Percentiles rank a stretch among this genome's conserved stretches.
Evolutionary conservation across 1,140 invertebrate genomes (phyloP).

Genomic region (Euwallacea similis): DNA sequence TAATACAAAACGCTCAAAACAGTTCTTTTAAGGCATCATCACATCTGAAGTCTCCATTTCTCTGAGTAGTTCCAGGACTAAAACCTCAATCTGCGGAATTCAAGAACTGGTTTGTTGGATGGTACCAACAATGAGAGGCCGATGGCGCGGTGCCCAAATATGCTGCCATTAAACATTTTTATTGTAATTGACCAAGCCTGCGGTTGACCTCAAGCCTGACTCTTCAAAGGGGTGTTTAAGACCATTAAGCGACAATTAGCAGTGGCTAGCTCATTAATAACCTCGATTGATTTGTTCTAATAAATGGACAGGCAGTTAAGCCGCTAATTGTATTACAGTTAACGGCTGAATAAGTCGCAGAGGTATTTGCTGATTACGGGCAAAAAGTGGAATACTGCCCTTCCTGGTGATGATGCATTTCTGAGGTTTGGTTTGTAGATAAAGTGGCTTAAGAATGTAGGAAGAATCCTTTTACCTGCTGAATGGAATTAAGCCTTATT

Average conservation of each 20-base stretch:
- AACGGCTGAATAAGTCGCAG: too few relatives aligned
- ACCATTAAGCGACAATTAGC: constrained; percentile 17
- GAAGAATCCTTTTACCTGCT: too few relatives aligned
- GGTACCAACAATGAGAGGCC: constrained; percentile 27
- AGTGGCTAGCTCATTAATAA: constrained; percentile 8
- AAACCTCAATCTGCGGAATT: constrained; percentile 9
- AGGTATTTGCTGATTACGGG: background rate
- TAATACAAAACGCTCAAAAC: background rate
- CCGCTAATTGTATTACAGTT: background rate
- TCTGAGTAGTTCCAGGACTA: too few relatives aligned
- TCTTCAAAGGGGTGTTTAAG: constrained; percentile 18
- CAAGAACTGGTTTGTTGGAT: constrained; percentile 29
- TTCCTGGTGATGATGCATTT: too few relatives aligned
- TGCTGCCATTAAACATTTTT: constrained; percentile 37
- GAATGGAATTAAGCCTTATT: too few relatives aligned
- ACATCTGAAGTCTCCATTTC: too few relatives aligned
- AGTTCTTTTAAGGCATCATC: too few relatives aligned
- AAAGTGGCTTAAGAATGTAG: too few relatives aligned
- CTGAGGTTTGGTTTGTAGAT: background rate
- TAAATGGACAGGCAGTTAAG: constrained; percentile 1
- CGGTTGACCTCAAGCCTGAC: constrained; percentile 26
- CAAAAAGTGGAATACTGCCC: background rate
- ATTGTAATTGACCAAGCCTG: constrained; percentile 22
- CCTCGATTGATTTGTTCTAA: constrained; percentile 15
- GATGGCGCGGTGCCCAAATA: constrained; percentile 33